Evolutionary conservation across 2,888 invertebrate genomes (phyloP), one percentile per base, ranked within the genome.

Genomic region (Congeria kusceri): DNA sequence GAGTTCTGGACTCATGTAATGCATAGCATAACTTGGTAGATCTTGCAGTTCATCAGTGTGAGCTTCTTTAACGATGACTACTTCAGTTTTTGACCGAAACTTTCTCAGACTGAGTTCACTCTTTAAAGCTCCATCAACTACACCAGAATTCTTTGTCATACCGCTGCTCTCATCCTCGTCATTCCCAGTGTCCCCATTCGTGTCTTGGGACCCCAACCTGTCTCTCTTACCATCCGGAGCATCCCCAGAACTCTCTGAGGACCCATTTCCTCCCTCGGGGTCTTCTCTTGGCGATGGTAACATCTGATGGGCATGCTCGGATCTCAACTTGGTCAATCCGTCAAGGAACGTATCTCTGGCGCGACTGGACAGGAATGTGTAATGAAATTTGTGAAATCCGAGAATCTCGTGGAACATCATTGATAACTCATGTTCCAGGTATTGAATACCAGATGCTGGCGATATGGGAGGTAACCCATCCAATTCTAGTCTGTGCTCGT

Each of bases 181-280:
- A 57, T 32, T 49, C 5, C 63, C 72, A 27, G 78, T 76, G 29
- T 68, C 57, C 7, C 46, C 56, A 18, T 76, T 64, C 29, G 64
- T 20, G 20, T 67, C 57, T 23, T 68, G 39, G 18, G 28, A 18
- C 53, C 57, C 63, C 23, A 39, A 46, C 9, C 23, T 20, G 5
- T n/a, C 20, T 5, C 32, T 23, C 49, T 57, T 23, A 29, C 25
- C 39, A 25, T 39, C 44, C 20, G 61, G 13, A 4, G 23, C 39
- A 44, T 74, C 66, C 15, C 69, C 77, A 7, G 75, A 69, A 29
- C 86, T 83, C 49, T 87, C 83, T 7, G 84, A 80, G 3, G 81
- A 81, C 66, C 89, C 91, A 73, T 91, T 91, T 0, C 90, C 90
- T 20, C 91, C 91, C 62, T 91, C 91, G 0, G 91, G 91, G 58